Evolutionary conservation across 2,888 invertebrate genomes (phyloP).

Genomic region (Podabrus alpinus): DNA sequence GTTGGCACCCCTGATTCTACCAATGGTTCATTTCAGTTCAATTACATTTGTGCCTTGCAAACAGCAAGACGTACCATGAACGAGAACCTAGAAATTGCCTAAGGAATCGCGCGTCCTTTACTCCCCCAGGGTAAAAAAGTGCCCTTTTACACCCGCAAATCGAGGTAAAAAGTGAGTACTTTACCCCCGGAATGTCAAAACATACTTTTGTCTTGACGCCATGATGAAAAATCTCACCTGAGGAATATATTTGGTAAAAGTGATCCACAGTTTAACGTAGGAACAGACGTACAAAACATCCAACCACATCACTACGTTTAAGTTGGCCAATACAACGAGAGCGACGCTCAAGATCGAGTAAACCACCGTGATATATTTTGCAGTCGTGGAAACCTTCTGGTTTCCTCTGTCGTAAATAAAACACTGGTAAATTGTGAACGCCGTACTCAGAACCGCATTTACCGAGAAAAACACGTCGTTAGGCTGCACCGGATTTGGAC

Average conservation of each 20-base stretch:
- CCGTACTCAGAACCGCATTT: slow-evolving; percentile 86
- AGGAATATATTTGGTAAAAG: slow-evolving; percentile 96
- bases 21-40: too few relatives aligned
- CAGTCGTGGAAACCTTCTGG: slow-evolving; percentile 82
- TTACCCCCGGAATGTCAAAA: too few relatives aligned
- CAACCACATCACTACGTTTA: slow-evolving; percentile 77
- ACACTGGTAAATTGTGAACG: slow-evolving; percentile 86
- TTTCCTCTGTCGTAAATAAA: slow-evolving; percentile 83
- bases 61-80: too few relatives aligned
- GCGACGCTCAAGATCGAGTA: slow-evolving; percentile 68
- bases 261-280: slow-evolving; percentile 93
- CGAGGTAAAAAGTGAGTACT: too few relatives aligned
- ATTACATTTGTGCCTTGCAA: too few relatives aligned
- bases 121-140: too few relatives aligned
- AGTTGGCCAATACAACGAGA: slow-evolving; percentile 66
- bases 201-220: too few relatives aligned
- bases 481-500: slow-evolving; percentile 89
- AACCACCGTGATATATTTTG: slow-evolving; percentile 67
- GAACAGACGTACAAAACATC: slow-evolving; percentile 93
- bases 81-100: too few relatives aligned
- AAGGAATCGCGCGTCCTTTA: too few relatives aligned
- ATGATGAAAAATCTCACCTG: slow-evolving; percentile 69
- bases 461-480: slow-evolving; percentile 96
- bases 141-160: too few relatives aligned
- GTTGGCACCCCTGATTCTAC: too few relatives aligned